Evolutionary conservation across 2,113 vertebrate species (phyloP).

Genomic region (Cyanoramphus novaezelandiae): DNA sequence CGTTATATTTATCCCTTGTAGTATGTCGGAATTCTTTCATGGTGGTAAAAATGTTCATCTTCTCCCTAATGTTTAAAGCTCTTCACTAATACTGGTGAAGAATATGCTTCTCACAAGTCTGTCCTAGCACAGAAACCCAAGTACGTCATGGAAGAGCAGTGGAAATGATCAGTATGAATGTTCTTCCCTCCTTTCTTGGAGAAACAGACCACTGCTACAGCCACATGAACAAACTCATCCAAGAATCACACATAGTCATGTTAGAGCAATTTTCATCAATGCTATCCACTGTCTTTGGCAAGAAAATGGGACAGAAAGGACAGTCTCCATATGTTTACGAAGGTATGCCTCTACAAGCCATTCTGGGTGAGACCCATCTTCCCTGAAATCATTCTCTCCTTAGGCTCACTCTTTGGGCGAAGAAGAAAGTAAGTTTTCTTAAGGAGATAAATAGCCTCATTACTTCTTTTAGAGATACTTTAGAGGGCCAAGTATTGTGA

Average conservation of each 20-base stretch:
- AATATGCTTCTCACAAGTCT: neutral
- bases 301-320: neutral
- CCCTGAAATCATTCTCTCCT: neutral
- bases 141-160: accelerated
- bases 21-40: neutral
- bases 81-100: neutral
- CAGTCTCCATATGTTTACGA: neutral
- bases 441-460: neutral
- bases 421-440: neutral
- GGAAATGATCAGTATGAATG: neutral
- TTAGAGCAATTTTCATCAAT: neutral
- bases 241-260: neutral
- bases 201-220: neutral
- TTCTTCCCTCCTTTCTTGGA: neutral
- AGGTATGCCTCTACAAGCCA: neutral
- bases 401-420: neutral
- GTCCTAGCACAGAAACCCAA: neutral
- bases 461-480: neutral
- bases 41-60: neutral
- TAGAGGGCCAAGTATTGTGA: neutral
- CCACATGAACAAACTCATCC: neutral
- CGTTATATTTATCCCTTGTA: neutral
- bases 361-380: neutral
- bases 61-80: neutral
- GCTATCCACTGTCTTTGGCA: neutral